These are phyloP conservation scores for Mareca penelope DNA, from an alignment of 2,797 vertebrate genomes.

Conservation along the genomic window DNA sequence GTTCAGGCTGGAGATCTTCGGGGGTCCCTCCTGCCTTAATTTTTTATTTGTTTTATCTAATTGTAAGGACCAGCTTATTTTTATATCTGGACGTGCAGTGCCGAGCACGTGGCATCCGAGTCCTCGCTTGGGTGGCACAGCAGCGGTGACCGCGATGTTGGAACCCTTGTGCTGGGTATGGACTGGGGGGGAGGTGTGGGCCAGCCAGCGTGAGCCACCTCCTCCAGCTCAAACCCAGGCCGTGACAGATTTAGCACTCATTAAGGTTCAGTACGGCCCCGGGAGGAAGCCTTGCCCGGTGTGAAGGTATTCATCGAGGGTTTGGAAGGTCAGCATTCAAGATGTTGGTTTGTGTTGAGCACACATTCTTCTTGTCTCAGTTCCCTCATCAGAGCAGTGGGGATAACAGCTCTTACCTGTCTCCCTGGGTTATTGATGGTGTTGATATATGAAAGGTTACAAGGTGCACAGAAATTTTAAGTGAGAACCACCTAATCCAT, in stretches of 20 bases:
- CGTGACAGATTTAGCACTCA: background rate
- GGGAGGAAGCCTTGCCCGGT: background rate
- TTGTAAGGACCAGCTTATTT: background rate
- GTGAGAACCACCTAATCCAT: background rate
- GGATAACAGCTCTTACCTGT: background rate
- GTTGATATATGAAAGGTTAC: background rate
- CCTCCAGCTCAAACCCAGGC: background rate
- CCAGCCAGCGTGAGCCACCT: background rate
- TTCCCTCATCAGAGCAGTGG: background rate
- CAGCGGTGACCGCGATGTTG: background rate
- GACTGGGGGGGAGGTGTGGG: background rate
- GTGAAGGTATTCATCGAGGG: background rate
- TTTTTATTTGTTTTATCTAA: background rate
- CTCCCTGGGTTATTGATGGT: background rate
- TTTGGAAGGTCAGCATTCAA: background rate
- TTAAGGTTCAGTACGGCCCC: background rate
- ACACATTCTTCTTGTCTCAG: background rate
- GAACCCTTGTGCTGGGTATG: fast-evolving
- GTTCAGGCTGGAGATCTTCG: background rate
- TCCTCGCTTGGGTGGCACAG: background rate
- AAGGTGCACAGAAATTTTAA: background rate
- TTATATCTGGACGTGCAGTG: background rate
- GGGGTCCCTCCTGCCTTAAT: background rate
- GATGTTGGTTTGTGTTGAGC: background rate
- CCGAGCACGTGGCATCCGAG: fast-evolving